Base-by-base conservation (phyloP, 1,140 invertebrate genomes). In the Streblospio benedicti region DNA sequence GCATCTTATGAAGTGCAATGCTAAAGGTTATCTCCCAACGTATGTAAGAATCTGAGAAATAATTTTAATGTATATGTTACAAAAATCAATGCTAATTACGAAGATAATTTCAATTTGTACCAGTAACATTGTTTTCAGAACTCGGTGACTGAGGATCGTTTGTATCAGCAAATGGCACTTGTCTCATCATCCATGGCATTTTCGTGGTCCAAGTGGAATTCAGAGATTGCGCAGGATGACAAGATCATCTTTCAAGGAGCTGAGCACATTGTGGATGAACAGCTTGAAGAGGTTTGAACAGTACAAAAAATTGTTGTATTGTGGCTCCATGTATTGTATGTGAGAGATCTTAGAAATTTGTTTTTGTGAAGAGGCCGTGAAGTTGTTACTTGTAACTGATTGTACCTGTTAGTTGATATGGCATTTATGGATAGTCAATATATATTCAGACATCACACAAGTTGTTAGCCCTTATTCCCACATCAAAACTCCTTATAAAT, bases 141-240 rank as follows among this genome's bases (percentile, higher is more conserved):
- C 59, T 61, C 83, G 66, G 81, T 86, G 1, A 81, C 85, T 61
- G 90, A 92, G 74, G 83, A 86, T 56, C 87, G 91, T 74, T 76
- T 87, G 16, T 91, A 93, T 69, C 82, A 76, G 47, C 89, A 89
- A 65, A 90, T 94, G 83, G 88, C 89, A 0, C 79, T 88, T 25
- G 73, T 88, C 5, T 84, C 84, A 3, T 84, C 85, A 0, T 82
- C 84, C 2, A 89, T 88, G 67, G 87, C 88, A 60, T 93, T 91
- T 68, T 83, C 88, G 33, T 93, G 89, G 88, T 92, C 89, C 12
- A 84, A 90, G 45, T 93, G 90, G 90, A 94, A 93, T 68, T 76
- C 82, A 0, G 69, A 73, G 32, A 62, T 67, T 12, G 64, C 66
- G 28, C 66, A 72, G 1, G 64, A 54, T 14, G 67, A 69, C 2